Conservation (phyloP, 2,888 invertebrate genomes). For the Crematogaster levior region DNA sequence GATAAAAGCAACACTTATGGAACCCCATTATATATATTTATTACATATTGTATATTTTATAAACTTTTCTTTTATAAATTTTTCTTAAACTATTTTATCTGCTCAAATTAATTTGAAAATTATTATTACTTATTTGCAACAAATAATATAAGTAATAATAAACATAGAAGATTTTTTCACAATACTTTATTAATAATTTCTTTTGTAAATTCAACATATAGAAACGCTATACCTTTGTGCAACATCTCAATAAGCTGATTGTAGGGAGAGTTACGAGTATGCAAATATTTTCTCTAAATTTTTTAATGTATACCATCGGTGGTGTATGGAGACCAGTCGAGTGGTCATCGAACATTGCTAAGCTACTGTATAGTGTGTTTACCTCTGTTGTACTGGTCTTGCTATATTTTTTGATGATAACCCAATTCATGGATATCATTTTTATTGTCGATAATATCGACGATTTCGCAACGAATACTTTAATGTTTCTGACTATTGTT, state of each 20-base stretch:
- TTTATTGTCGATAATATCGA: constrained; percentile 34
- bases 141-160: background rate
- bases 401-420: constrained; percentile 24
- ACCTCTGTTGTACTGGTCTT: background rate
- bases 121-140: background rate
- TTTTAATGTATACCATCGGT: constrained; percentile 23
- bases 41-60: background rate
- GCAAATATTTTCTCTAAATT: constrained; percentile 33
- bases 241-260: background rate
- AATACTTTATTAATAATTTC: background rate
- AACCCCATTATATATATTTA: background rate
- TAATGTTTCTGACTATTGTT: constrained; percentile 32
- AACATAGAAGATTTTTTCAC: background rate
- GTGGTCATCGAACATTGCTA: constrained; percentile 47
- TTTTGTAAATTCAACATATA: background rate
- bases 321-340: constrained; percentile 38
- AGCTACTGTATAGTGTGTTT: constrained; percentile 48
- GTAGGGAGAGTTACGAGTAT: background rate
- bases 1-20: background rate
- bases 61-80: background rate
- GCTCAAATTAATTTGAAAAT: no score
- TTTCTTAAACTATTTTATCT: background rate
- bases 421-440: constrained; percentile 43
- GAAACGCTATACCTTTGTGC: background rate
- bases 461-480: constrained; percentile 34